Percentiles rank a stretch among this genome's conserved stretches.
These are phyloP conservation scores for Cinclus mexicanus DNA, from an alignment of 2,113 vertebrate genomes.

Conservation along the genomic window DNA sequence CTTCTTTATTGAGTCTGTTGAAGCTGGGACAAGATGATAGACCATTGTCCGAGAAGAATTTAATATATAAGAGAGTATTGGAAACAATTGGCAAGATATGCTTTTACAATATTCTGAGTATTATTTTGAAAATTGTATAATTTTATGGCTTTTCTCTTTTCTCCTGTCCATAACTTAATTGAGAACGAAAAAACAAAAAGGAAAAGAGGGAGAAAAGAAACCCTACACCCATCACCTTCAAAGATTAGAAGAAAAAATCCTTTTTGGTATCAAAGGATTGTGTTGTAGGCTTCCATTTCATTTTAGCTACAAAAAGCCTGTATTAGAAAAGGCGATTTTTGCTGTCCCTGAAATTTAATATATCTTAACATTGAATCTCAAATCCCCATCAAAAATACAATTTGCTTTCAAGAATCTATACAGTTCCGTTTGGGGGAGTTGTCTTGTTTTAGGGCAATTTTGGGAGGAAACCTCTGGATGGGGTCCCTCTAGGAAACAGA, in stretches of 20 bases:
- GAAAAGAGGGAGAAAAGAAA: background rate
- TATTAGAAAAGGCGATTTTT: background rate
- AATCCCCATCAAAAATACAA: background rate
- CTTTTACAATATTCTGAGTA: background rate
- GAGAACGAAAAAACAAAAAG: background rate
- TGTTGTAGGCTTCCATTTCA: background rate
- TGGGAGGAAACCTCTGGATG: too few relatives aligned
- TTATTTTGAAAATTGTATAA: background rate
- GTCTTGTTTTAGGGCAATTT: too few relatives aligned
- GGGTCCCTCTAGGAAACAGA: too few relatives aligned
- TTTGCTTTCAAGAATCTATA: background rate
- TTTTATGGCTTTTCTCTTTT: background rate
- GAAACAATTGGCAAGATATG: background rate
- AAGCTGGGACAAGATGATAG: background rate
- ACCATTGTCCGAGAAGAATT: background rate
- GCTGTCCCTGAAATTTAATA: background rate
- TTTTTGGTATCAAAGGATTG: background rate
- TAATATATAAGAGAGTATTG: background rate
- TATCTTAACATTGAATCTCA: background rate
- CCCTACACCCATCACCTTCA: rapidly evolving
- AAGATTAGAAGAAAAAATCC: background rate
- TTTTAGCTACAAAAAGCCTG: background rate
- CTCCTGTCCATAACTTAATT: background rate
- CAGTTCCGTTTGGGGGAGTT: background rate
- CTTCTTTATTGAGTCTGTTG: background rate